Conservation (phyloP, 2,113 vertebrate species). For the Tachuris rubrigastra region DNA sequence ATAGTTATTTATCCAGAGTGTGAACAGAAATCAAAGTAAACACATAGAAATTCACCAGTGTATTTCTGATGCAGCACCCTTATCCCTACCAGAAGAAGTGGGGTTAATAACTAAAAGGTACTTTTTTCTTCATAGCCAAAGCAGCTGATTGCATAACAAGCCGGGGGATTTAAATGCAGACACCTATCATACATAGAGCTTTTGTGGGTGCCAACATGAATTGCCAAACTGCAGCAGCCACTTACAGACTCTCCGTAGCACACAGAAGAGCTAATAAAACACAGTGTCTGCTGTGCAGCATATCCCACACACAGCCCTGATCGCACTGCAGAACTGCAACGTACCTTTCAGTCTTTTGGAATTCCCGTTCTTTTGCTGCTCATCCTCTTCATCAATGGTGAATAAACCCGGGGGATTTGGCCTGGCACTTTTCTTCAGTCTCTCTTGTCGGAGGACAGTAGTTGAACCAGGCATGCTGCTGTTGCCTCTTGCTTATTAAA, state of each 20-base stretch:
- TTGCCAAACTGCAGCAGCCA: not conserved
- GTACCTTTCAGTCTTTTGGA: conserved; percentile 82
- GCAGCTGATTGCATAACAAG: not conserved
- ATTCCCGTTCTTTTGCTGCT: conserved; percentile 82
- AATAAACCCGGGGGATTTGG: conserved; percentile 83
- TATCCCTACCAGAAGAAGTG: not conserved
- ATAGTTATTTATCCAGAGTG: not conserved
- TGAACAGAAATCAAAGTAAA: not conserved
- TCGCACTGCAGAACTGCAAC: not conserved
- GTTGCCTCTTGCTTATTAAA: conserved; percentile 56
- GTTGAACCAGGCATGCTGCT: conserved; percentile 74
- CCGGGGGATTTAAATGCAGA: not conserved
- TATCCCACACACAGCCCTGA: not conserved
- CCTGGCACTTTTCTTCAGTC: conserved; percentile 82
- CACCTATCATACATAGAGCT: not conserved
- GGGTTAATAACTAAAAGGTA: not conserved
- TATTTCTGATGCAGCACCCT: not conserved
- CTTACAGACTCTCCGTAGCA: not conserved
- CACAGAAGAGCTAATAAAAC: not conserved
- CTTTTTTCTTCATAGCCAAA: not conserved
- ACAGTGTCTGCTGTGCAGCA: not conserved
- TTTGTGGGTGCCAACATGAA: not conserved
- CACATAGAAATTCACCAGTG: not conserved
- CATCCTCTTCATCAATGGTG: conserved; percentile 96
- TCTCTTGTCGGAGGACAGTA: conserved; percentile 75